Evolutionary conservation across 2,888 invertebrate species (phyloP), one percentile per base, ranked within the genome.

Genomic region (Rhamphomyia laevipes): DNA sequence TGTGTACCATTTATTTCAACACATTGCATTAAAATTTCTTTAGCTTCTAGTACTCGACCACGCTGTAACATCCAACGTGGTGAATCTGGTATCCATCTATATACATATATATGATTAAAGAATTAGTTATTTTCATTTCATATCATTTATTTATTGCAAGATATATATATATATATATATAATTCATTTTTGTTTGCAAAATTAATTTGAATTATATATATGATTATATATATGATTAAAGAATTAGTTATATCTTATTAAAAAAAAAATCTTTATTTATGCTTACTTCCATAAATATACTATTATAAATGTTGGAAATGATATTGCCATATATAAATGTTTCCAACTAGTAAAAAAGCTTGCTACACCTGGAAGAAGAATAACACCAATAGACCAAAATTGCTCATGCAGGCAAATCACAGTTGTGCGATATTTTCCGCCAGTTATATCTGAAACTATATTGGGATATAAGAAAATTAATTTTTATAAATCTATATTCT

Each of bases 321-420:
- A 73, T 50, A 73, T 73, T 30, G 70, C 68, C 63, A 73, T 67
- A 54, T 73, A 73, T 13, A 73, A 63, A 54, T 71, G 64, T 0
- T 66, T 63, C 73, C 73, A 73, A 52, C 69, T 71, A 21, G 63
- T 60, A 56, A 68, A 68, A 51, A 70, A 65, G 51, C 69, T 68
- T n/a, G 70, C 70, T 5, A 73, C 61, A 3, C 65, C 66, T 4
- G 73, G 72, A 51, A 73, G 56, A 56, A 72, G 56, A 56, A 73
- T 71, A n/a, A 73, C 72, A 15, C 73, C 73, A 55, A 73, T 61
- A 13, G 73, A 73, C 73, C 73, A 73, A 57, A 73, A 72, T 50
- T 68, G 68, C 53, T 73, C 73, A 53, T 72, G 73, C 10, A 70
- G 60, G 3, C 70, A 68, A 12, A 64, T 61, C 2, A 69, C 65